phyloP scores from a whole-genome alignment of 2,113 vertebrate species.

The Datnioides undecimradiatus region DNA sequence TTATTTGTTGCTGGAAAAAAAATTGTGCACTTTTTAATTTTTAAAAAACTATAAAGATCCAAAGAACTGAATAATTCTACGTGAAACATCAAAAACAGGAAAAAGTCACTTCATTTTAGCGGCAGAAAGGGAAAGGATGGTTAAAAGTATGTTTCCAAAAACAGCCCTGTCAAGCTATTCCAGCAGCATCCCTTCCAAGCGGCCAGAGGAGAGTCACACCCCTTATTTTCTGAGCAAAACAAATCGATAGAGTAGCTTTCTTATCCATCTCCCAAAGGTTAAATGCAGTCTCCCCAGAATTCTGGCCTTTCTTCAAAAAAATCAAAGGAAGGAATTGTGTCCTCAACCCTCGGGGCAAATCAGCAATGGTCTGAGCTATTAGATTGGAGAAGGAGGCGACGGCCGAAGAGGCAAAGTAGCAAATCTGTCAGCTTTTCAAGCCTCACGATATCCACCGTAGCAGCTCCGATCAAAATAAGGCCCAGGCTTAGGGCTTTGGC shows the following conservation, averaged over 20 bases:
- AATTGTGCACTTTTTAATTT: neutral
- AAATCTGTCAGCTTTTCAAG: conserved; percentile 58
- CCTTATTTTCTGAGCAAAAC: conserved; percentile 58
- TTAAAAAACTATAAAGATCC: neutral
- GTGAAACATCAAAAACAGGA: neutral
- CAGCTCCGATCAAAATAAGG: conserved; percentile 48
- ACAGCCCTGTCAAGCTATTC: neutral
- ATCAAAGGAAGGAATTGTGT: conserved; percentile 56
- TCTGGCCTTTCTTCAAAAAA: conserved; percentile 70
- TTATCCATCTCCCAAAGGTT: conserved; percentile 79
- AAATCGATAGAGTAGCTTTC: conserved; percentile 70
- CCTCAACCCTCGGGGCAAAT: conserved; percentile 60
- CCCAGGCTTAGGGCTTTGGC: conserved; percentile 49
- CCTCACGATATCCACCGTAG: conserved; percentile 37
- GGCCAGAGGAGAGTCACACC: conserved; percentile 33
- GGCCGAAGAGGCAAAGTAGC: conserved; percentile 45
- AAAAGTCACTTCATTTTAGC: neutral
- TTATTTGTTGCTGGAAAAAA: neutral
- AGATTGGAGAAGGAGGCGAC: conserved; percentile 55
- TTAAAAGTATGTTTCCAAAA: conserved; percentile 1
- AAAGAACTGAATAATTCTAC: neutral
- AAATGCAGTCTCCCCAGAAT: conserved; percentile 69
- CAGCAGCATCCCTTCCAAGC: conserved; percentile 20
- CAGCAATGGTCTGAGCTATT: conserved; percentile 57
- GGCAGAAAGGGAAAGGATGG: neutral